A percentile compares a stretch with the other conserved stretches of the same genome.
These are phyloP conservation scores for Laterallus jamaicensis DNA, from an alignment of 2,113 vertebrate genomes.

Conservation along the genomic window DNA sequence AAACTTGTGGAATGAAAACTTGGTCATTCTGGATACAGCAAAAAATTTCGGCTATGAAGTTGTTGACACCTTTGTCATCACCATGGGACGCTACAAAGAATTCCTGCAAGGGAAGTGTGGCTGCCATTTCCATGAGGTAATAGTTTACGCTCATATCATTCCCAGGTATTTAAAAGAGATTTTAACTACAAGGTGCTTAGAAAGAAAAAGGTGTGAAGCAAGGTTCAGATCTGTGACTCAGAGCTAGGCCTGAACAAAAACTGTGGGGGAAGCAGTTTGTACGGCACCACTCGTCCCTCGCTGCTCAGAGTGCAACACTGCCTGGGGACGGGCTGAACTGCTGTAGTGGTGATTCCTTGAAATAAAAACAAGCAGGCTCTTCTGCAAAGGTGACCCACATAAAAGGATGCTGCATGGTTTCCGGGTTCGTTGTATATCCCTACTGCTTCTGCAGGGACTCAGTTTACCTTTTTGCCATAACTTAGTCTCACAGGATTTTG, in stretches of 20 bases:
- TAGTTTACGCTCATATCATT: not conserved
- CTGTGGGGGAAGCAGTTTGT: fast-evolving
- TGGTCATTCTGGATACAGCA: conserved; percentile 82
- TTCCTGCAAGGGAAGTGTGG: conserved; percentile 92
- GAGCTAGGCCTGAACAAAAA: not conserved
- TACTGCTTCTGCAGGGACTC: not conserved
- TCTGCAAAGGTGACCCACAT: not conserved
- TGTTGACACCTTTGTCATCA: conserved; percentile 86
- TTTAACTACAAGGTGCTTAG: not conserved
- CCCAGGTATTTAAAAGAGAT: not conserved
- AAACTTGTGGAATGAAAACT: conserved; percentile 84
- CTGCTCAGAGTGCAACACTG: not conserved
- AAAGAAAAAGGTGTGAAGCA: not conserved
- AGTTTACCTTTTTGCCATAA: not conserved
- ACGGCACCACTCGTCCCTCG: fast-evolving
- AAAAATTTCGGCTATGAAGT: conserved; percentile 87
- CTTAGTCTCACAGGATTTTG: not conserved
- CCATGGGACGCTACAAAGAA: conserved; percentile 94
- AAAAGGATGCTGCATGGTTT: not conserved
- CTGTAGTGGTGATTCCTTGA: not conserved
- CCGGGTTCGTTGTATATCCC: not conserved
- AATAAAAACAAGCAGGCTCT: not conserved
- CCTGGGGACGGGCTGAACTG: not conserved
- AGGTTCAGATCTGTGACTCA: not conserved
- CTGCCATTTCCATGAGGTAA: conserved; percentile 97